Base-by-base conservation (phyloP, 2,888 invertebrate species). In the Cantharis flavilabris region DNA sequence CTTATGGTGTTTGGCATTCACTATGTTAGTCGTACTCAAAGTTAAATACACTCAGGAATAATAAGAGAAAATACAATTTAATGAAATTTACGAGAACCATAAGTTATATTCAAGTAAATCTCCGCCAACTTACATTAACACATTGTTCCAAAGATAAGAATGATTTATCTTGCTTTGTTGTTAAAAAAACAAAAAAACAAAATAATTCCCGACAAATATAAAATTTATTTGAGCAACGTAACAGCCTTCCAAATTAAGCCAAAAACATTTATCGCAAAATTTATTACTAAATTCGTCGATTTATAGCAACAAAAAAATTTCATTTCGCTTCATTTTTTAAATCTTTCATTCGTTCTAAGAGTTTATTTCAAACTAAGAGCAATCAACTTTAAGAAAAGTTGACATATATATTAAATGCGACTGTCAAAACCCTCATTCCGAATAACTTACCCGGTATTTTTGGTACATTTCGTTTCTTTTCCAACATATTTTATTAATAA, bases 1-100 rank as follows among this genome's bases (percentile, higher is more conserved):
- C 80, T 80, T 80, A 79, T 79, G 72, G 76, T 78, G 80, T 80
- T 80, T 77, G 77, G 69, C 62, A 71, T 76, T 49, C 70, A 67
- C 76, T 76, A 75, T 72, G 70, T 72, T 70, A 72, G 62, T 76
- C 70, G 70, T 69, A 20, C 72, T 75, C 30, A 69, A 70, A 70
- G 72, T 76, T 76, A 76, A 76, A 72, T 72, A 76, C 76, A 76
- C 76, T 76, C 70, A 72, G 72, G 72, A 72, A 76, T 70, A 76
- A 72, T 70, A 70, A 76, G 69, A 76, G 72, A 70, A 69, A 62
- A 72, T 28, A 20, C 26, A 14, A 30, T 49, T 72, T 76, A 69
- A 76, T 76, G 69, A 72, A 76, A 72, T 76, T 72, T 70, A 14
- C 16, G 14, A 65, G 23, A 65, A 65, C 65, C 23, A 65, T 23